Evolutionary conservation across 2,797 vertebrate species (phyloP).

Genomic region (Holocentrus rufus): DNA sequence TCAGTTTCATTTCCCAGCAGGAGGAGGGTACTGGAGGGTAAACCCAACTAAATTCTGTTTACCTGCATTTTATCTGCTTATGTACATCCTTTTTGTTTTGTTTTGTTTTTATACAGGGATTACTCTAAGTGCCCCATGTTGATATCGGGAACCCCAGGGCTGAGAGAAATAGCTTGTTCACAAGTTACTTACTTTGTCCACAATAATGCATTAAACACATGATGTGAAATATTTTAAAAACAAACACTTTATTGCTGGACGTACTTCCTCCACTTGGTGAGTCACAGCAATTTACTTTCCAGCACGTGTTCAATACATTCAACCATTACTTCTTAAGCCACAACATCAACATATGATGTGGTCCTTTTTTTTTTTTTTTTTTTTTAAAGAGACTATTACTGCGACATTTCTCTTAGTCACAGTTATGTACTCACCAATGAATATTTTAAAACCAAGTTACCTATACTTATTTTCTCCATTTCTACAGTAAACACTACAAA

Average conservation of each 20-base stretch:
- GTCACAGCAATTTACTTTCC: slow-evolving; percentile 44
- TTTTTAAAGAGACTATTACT: slow-evolving; percentile 7
- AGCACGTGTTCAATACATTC: background rate
- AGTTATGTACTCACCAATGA: background rate
- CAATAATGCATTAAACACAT: too few relatives aligned
- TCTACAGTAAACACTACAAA: background rate
- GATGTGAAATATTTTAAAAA: too few relatives aligned
- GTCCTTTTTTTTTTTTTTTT: too few relatives aligned
- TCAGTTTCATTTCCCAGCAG: background rate
- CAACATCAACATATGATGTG: slow-evolving; percentile 10
- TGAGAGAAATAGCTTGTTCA: too few relatives aligned
- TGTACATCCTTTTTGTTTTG: too few relatives aligned
- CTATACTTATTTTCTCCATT: background rate
- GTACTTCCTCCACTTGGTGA: slow-evolving; percentile 56
- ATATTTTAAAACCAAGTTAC: background rate
- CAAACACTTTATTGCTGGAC: slow-evolving; percentile 6
- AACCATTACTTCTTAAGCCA: slow-evolving; percentile 42
- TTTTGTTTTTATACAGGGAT: too few relatives aligned
- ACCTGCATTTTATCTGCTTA: too few relatives aligned
- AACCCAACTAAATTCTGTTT: background rate
- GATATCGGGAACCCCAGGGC: too few relatives aligned
- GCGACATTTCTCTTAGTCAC: background rate
- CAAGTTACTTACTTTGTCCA: too few relatives aligned
- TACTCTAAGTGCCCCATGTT: too few relatives aligned
- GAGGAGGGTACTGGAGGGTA: too few relatives aligned